phyloP scores from a whole-genome alignment of 37 sponge, comb jelly and placozoan genomes.

The Dysidea cf. avara region DNA sequence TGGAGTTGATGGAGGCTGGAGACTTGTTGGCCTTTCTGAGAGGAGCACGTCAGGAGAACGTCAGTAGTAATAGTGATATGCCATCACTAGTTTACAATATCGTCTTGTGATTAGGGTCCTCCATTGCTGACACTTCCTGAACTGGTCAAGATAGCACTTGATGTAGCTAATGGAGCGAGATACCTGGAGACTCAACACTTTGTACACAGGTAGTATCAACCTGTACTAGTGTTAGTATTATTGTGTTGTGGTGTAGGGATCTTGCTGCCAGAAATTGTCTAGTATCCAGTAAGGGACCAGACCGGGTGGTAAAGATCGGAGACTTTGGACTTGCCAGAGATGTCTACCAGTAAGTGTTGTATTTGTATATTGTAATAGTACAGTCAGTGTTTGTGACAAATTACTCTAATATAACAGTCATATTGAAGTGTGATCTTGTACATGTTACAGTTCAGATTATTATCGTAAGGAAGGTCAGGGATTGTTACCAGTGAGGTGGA shows the following conservation, averaged over 20 bases:
- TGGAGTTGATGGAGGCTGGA: conserved; percentile 88
- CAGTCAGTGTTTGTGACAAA: too few species aligned
- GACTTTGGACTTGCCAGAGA: too few species aligned
- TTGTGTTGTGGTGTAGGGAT: too few species aligned
- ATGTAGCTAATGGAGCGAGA: conserved; percentile 69
- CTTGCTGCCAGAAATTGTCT: too few species aligned
- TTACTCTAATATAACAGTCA: too few species aligned
- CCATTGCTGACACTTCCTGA: conserved; percentile 64
- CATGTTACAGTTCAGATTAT: conserved; percentile 72
- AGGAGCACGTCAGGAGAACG: conserved; percentile 61
- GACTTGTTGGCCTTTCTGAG: conserved; percentile 77
- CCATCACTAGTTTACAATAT: too few species aligned
- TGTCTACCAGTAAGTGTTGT: too few species aligned
- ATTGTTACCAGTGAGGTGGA: conserved; percentile 84
- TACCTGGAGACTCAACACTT: conserved; percentile 79
- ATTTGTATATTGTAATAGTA: too few species aligned
- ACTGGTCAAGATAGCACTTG: conserved; percentile 60
- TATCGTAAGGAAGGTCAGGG: conserved; percentile 88
- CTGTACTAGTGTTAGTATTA: too few species aligned
- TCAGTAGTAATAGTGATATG: too few species aligned
- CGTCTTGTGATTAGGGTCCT: conserved; percentile 75
- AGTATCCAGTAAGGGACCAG: conserved; percentile 75
- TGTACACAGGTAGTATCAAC: conserved; percentile 78
- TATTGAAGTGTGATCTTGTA: not conserved
- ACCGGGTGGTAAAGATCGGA: conserved; percentile 85